These are phyloP conservation scores for Zosterops hypoxanthus DNA, from an alignment of 2,113 vertebrate species.

Conservation along the genomic window DNA sequence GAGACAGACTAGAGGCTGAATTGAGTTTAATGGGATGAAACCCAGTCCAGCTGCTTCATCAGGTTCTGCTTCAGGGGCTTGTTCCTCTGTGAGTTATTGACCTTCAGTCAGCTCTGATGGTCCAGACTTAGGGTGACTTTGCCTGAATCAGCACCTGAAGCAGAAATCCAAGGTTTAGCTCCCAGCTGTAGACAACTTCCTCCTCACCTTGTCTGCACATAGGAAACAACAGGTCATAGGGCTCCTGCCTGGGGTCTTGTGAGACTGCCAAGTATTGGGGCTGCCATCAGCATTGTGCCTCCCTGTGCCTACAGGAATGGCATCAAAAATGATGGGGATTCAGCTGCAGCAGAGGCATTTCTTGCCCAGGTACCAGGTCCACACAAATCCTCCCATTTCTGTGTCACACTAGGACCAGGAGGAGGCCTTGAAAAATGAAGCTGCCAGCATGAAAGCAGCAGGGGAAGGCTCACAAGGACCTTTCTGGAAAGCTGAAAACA, in stretches of 20 bases:
- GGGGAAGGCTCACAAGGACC: constrained; percentile 15
- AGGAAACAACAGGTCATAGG: rapidly evolving
- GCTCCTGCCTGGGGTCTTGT: neutral
- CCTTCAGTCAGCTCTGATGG: neutral
- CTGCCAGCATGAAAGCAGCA: neutral
- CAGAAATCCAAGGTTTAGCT: neutral
- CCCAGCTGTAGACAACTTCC: neutral
- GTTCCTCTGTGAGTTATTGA: neutral
- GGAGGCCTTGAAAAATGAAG: constrained; percentile 17
- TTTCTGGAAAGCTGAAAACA: constrained; percentile 67
- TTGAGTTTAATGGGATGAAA: neutral
- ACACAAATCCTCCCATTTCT: neutral
- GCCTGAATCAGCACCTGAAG: neutral
- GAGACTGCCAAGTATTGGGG: neutral
- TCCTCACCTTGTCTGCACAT: neutral
- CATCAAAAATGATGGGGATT: neutral
- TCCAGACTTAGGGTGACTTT: neutral
- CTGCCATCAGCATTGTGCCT: neutral
- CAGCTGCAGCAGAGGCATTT: neutral
- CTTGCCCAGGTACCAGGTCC: neutral
- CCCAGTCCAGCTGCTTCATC: neutral
- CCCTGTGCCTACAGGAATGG: neutral
- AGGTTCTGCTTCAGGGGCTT: neutral
- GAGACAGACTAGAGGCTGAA: neutral
- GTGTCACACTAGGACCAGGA: neutral